A percentile compares a stretch with the other conserved stretches of the same genome.
Evolutionary conservation across 1,140 invertebrate genomes (phyloP).

Genomic region (Bombus superbus): DNA sequence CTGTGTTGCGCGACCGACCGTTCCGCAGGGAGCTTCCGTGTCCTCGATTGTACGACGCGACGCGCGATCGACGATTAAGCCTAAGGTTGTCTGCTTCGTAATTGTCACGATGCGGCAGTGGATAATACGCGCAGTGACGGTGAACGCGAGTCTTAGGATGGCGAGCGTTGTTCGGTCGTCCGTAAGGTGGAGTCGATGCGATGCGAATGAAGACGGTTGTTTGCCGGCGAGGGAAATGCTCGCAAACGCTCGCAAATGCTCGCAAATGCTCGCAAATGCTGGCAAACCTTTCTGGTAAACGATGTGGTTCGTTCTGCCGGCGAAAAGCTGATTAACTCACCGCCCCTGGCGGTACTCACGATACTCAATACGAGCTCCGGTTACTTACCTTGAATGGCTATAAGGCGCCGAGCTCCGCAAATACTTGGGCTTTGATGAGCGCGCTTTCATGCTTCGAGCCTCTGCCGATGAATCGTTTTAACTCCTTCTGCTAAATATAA

Average conservation of each 20-base stretch:
- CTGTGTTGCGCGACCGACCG: not conserved
- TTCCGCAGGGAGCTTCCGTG: constrained; percentile 19
- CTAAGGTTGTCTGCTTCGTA: constrained; percentile 5
- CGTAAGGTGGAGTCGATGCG: not conserved
- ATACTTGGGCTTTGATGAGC: constrained; percentile 61
- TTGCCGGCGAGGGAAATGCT: constrained; percentile 3
- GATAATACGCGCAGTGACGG: not conserved
- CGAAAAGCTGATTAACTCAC: constrained; percentile 64
- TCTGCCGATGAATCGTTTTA: constrained; percentile 64
- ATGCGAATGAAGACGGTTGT: not conserved
- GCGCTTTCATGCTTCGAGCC: constrained; percentile 62
- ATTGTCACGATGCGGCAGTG: not conserved
- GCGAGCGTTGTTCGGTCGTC: too few relatives aligned
- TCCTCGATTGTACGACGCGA: constrained; percentile 27
- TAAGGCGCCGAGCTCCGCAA: constrained; percentile 46
- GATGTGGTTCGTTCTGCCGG: constrained; percentile 26
- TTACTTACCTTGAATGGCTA: constrained; percentile 61
- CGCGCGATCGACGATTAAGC: constrained; percentile 29
- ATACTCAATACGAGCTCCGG: constrained; percentile 64
- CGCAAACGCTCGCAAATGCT: not conserved
- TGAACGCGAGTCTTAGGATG: not conserved
- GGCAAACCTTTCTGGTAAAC: constrained; percentile 26
- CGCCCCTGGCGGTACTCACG: constrained; percentile 57
- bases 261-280: not conserved
- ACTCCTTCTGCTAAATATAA: constrained; percentile 58